A percentile compares a stretch with the other conserved stretches of the same genome.
Evolutionary conservation across 2,888 invertebrate genomes (phyloP).

Genomic region (Aphidoletes aphidimyza): DNA sequence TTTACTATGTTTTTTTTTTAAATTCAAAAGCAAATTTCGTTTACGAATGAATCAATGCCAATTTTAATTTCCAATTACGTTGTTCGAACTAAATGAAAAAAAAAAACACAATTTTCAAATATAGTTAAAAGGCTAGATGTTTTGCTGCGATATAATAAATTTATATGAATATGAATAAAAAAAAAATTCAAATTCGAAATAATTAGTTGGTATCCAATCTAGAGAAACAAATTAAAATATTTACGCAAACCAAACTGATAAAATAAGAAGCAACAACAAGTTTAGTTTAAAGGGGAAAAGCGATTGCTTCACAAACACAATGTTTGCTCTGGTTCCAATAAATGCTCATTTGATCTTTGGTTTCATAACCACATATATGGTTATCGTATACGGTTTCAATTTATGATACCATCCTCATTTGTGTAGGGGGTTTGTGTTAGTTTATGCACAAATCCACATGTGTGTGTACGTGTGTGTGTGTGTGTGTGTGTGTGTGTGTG

Average conservation of each 20-base stretch:
- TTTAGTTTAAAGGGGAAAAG: conserved; percentile 29
- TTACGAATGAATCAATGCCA: background rate
- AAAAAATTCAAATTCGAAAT: background rate
- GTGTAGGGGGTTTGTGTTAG: background rate
- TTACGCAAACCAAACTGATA: conserved; percentile 29
- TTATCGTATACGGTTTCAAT: no score
- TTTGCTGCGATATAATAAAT: no score
- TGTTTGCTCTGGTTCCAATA: background rate
- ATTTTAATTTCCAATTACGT: background rate
- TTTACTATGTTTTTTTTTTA: background rate
- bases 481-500: no score
- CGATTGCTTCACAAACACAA: background rate
- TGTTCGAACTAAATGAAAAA: background rate
- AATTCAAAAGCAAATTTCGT: background rate
- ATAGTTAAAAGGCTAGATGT: no score
- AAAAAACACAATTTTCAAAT: no score
- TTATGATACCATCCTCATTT: background rate
- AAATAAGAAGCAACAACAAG: conserved; percentile 41
- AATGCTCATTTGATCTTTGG: background rate
- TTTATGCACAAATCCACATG: background rate
- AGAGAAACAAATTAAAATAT: background rate
- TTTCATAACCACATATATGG: no score
- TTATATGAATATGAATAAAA: no score
- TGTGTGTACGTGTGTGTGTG: no score
- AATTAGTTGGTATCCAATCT: background rate